A percentile compares a stretch with the other conserved stretches of the same genome.
Conservation (phyloP, 2,888 invertebrate genomes). For the Hybos culiciformis region DNA sequence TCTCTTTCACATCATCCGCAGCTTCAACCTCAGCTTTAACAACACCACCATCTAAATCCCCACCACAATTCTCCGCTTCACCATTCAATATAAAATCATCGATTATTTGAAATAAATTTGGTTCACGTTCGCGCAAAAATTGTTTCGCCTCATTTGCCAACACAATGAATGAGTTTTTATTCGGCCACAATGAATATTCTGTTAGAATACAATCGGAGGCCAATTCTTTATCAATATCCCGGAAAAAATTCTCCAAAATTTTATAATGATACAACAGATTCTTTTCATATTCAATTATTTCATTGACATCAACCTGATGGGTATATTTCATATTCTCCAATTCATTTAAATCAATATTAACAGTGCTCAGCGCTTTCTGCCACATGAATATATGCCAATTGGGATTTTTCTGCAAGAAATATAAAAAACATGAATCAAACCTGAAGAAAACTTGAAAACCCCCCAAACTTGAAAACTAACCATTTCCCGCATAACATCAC, state of each 20-base stretch:
- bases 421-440: neutral
- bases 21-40: constrained; percentile 26
- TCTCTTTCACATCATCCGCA: constrained; percentile 14
- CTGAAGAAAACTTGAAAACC: no score
- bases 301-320: constrained; percentile 29
- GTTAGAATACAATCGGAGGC: constrained; percentile 48
- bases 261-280: constrained; percentile 40
- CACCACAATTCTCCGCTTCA: no score
- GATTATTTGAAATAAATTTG: no score
- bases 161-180: constrained; percentile 37
- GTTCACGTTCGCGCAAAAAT: neutral
- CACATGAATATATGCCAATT: constrained; percentile 10
- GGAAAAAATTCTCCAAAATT: constrained; percentile 39
- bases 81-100: no score
- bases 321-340: constrained; percentile 41
- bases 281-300: constrained; percentile 37
- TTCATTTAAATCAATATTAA: constrained; percentile 48
- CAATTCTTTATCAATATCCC: constrained; percentile 41
- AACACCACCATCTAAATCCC: neutral
- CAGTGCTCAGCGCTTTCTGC: constrained; percentile 45
- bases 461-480: no score
- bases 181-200: constrained; percentile 48
- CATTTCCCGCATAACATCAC: constrained; percentile 9
- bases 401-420: neutral
- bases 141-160: constrained; percentile 25